These are phyloP conservation scores for Pterois miles DNA, from an alignment of 2,797 vertebrate genomes.

Conservation along the genomic window DNA sequence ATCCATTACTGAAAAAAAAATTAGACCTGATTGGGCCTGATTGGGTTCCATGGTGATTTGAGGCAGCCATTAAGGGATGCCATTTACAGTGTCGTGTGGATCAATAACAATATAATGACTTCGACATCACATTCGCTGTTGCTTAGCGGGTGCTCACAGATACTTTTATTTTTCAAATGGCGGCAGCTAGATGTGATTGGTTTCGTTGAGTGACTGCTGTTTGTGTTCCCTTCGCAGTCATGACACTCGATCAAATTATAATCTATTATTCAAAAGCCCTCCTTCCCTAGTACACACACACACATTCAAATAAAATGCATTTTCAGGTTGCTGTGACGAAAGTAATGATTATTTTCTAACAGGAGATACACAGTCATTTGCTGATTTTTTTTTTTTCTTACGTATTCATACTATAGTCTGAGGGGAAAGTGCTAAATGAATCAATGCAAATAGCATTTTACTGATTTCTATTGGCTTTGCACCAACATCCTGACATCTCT, in stretches of 20 bases:
- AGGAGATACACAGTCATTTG: conserved; percentile 10
- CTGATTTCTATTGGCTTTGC: conserved; percentile 25
- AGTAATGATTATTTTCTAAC: conserved; percentile 49
- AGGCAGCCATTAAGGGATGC: conserved; percentile 67
- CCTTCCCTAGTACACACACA: neutral
- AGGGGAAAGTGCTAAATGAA: conserved; percentile 43
- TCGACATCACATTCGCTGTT: conserved; percentile 61
- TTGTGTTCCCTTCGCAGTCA: conserved; percentile 56
- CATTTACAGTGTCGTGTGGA: conserved; percentile 71
- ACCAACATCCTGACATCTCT: conserved; percentile 1
- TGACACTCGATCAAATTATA: conserved; percentile 67
- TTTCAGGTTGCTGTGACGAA: conserved; percentile 43
- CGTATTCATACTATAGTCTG: conserved; percentile 19
- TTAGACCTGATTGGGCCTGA: conserved; percentile 68
- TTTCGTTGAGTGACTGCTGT: conserved; percentile 69
- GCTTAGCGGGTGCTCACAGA: conserved; percentile 59
- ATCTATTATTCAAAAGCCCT: conserved; percentile 67
- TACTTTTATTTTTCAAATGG: conserved; percentile 61
- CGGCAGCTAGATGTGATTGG: conserved; percentile 46
- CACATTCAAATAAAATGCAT: conserved; percentile 35
- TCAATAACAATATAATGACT: conserved; percentile 76
- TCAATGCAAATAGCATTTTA: neutral
- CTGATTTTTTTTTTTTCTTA: conserved; percentile 20
- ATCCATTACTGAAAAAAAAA: conserved; percentile 68
- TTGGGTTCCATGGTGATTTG: conserved; percentile 74